Evolutionary conservation across 2,113 vertebrate genomes (phyloP), one percentile per base, ranked within the genome.

Genomic region (Neogale vison): DNA sequence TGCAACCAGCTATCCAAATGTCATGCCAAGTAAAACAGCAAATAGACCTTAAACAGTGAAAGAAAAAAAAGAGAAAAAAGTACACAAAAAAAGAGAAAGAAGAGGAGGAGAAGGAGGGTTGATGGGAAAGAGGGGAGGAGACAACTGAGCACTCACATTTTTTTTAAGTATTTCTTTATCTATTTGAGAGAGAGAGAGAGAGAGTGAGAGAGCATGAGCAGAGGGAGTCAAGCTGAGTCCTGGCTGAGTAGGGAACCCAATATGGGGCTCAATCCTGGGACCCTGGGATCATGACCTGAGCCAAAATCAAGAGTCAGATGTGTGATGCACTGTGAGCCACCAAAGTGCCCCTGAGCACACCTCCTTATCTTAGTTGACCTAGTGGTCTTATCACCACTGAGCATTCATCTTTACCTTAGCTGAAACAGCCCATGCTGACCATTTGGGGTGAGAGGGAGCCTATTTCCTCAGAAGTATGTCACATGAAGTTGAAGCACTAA

Each of bases 21-120:
- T 96, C 72, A 72, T 47, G 55, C 82, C 88, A 96, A 90, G 20
- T 77, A 52, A 90, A 95, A 82, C 26, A 77, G 42, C 86, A 92
- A 98, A 98, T 98, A 98, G 98, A 99, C 80, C 97, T 98, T 91
- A 47, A 98, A 97, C 97, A 97, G 86, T 97, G 98, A 84, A 42
- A 0, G 3, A 2, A 15, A 36, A 31, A 50, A 5, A 55, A 14
- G 3, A 79, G 10, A 69, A 17, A 57, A 34, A 69, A 36, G 47
- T 23, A 88, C 36, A 79, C 7, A n/a, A 36, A 88, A 57, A 17
- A 31, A 21, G 17, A 20, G 12, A 85, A 45, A 31, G 23, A 52
- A 18, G 59, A 55, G 59, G 45, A 71, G 55, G 4, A 83, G 42
- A 61, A 4, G 88, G 57, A 29, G n/a, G 24, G 39, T 24, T 45